These are phyloP conservation scores for Ctenopoma multispine DNA, from an alignment of 2,797 vertebrate species.

Conservation along the genomic window DNA sequence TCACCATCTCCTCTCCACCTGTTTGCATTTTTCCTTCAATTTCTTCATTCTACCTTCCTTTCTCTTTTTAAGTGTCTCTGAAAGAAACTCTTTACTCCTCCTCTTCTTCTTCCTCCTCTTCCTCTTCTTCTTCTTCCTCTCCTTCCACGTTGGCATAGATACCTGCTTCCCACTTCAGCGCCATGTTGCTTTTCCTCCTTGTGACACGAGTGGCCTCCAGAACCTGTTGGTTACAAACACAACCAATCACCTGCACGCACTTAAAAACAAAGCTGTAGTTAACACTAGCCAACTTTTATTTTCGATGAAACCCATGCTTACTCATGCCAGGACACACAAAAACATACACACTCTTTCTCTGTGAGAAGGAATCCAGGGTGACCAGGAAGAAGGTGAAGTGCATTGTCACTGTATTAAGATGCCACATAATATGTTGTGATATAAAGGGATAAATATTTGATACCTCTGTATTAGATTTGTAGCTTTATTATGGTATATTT, in stretches of 20 bases:
- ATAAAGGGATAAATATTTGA: not conserved
- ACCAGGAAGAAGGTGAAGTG: not conserved
- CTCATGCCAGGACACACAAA: constrained; percentile 2
- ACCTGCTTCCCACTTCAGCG: constrained; percentile 79
- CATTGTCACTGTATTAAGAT: constrained; percentile 1
- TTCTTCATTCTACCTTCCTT: constrained; percentile 30
- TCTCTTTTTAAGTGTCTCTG: constrained; percentile 26
- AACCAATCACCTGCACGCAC: constrained; percentile 30
- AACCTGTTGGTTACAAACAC: constrained; percentile 83
- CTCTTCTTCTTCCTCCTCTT: constrained; percentile 66
- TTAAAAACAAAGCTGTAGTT: not conserved
- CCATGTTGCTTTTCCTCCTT: constrained; percentile 95
- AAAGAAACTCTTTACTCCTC: constrained; percentile 67
- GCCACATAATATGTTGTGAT: not conserved
- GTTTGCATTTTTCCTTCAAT: constrained; percentile 32
- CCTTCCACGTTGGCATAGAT: constrained; percentile 74
- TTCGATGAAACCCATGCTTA: constrained; percentile 10
- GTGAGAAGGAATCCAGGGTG: constrained; percentile 12
- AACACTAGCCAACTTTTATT: not conserved
- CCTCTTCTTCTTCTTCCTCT: constrained; percentile 71
- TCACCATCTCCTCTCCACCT: constrained; percentile 22
- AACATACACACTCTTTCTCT: constrained; percentile 36
- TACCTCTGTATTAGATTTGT: not conserved
- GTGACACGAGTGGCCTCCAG: constrained; percentile 96
- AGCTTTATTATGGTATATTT: too few relatives aligned